Evolutionary conservation across 2,113 vertebrate species (phyloP).

Genomic region (Tachycineta bicolor): DNA sequence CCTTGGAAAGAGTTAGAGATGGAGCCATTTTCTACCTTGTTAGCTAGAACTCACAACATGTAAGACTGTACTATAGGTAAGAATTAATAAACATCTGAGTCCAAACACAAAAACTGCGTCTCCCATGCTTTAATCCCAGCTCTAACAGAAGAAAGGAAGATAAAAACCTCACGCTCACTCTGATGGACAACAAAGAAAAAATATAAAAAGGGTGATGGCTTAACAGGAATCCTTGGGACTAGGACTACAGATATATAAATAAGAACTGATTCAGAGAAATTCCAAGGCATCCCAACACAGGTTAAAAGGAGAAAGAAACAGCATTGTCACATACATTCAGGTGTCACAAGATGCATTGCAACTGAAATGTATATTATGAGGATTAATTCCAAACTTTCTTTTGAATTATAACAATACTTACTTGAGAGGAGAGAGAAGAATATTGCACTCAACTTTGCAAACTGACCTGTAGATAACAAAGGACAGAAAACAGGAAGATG

Average conservation of each 20-base stretch:
- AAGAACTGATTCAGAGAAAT: neutral
- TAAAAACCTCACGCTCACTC: neutral
- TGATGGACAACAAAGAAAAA: neutral
- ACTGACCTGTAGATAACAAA: constrained; percentile 87
- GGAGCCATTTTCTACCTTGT: no score
- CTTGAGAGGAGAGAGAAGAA: constrained; percentile 83
- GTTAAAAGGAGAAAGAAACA: constrained; percentile 1
- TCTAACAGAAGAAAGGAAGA: no score
- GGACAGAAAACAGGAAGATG: constrained; percentile 78
- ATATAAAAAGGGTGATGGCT: neutral
- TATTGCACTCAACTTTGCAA: constrained; percentile 90
- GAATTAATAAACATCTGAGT: no score
- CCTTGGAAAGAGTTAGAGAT: no score
- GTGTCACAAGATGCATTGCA: neutral
- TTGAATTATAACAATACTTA: constrained; percentile 76
- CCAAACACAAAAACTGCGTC: no score
- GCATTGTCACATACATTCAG: neutral
- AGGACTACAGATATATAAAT: neutral
- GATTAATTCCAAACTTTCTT: constrained; percentile 32
- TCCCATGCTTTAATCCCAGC: no score
- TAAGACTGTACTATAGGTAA: no score
- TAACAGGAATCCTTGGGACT: neutral
- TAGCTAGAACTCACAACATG: no score
- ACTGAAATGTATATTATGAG: neutral
- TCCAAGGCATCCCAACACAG: neutral